Conservation (phyloP, 2,113 vertebrate species). For the Chloropsis hardwickii region DNA sequence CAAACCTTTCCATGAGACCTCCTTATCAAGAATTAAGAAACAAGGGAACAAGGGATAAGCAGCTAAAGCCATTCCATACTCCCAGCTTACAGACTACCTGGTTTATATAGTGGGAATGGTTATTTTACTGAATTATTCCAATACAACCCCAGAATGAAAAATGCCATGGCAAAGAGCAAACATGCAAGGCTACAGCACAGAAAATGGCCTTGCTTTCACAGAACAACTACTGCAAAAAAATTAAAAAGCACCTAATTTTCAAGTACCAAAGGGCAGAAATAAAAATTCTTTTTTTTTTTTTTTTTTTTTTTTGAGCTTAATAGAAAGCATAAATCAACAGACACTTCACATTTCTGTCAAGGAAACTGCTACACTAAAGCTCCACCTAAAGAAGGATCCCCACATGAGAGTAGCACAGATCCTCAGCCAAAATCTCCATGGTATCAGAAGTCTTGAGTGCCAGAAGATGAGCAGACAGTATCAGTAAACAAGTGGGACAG, state of each 20-base stretch:
- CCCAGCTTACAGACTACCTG: background rate
- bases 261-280: background rate
- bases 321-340: background rate
- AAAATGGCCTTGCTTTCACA: background rate
- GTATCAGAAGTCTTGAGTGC: accelerated
- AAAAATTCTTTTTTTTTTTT: background rate
- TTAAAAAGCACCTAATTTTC: accelerated
- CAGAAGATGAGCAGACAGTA: background rate
- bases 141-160: background rate
- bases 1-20: background rate
- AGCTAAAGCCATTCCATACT: background rate
- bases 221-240: background rate
- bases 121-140: background rate
- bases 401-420: background rate
- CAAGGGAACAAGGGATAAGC: background rate
- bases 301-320: background rate
- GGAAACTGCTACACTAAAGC: background rate
- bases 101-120: background rate
- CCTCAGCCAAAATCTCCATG: background rate
- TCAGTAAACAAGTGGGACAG: background rate
- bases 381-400: background rate
- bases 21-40: background rate
- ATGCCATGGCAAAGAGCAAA: background rate
- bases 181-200: background rate
- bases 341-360: background rate